Evolutionary conservation across 1,140 invertebrate genomes (phyloP).

Genomic region (Heliconius himera): DNA sequence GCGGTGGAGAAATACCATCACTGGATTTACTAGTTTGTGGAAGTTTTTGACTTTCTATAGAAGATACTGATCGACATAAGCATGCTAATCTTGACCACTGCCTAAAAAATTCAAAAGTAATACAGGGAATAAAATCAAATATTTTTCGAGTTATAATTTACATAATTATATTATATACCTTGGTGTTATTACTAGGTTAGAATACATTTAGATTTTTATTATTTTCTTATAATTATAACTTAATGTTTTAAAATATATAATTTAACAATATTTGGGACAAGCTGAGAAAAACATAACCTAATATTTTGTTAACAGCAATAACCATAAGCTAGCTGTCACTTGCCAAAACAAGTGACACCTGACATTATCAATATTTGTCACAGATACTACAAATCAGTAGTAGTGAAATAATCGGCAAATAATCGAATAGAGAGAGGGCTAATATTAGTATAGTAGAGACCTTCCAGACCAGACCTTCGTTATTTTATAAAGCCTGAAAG

Average conservation of each 20-base stretch:
- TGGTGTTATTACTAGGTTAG: slow-evolving; percentile 48
- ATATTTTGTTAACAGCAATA: background rate
- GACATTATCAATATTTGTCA: background rate
- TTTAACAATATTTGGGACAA: background rate
- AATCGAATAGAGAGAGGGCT: background rate
- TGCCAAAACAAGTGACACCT: background rate
- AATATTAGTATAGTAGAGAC: too few relatives aligned
- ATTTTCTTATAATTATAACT: background rate
- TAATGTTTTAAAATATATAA: background rate
- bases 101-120: slow-evolving; percentile 41
- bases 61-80: slow-evolving; percentile 60
- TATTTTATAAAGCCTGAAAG: too few relatives aligned
- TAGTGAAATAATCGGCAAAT: background rate
- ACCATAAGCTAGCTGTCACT: background rate
- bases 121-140: slow-evolving; percentile 10
- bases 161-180: slow-evolving; percentile 41
- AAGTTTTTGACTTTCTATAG: slow-evolving; percentile 66
- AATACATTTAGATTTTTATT: slow-evolving; percentile 51
- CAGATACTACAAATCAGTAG: background rate
- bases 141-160: slow-evolving; percentile 9
- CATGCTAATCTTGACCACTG: slow-evolving; percentile 62
- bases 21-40: slow-evolving; percentile 56
- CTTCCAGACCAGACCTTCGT: too few relatives aligned
- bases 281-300: background rate
- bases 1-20: slow-evolving; percentile 82